These are phyloP conservation scores for Hypocryptadius cinnamomeus DNA, from an alignment of 2,113 vertebrate species.

Conservation along the genomic window DNA sequence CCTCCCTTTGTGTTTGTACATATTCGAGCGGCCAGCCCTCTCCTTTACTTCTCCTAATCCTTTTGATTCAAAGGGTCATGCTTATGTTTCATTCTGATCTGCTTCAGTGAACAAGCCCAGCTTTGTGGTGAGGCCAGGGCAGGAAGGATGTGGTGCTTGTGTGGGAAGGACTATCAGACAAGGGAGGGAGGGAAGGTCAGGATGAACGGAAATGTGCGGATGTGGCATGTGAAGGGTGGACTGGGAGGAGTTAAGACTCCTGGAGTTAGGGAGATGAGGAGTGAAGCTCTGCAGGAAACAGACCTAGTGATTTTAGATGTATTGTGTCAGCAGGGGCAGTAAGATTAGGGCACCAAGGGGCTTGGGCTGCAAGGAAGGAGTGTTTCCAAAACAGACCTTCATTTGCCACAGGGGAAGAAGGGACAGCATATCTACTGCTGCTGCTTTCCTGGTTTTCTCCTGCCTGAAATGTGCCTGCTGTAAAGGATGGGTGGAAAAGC, in stretches of 20 bases:
- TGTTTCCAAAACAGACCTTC: background rate
- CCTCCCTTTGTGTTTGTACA: background rate
- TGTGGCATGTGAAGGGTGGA: background rate
- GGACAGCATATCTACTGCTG: background rate
- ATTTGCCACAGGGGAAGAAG: background rate
- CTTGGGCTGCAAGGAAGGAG: background rate
- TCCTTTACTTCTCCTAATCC: background rate
- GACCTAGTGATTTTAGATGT: background rate
- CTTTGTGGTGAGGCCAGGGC: background rate
- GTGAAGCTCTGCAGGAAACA: background rate
- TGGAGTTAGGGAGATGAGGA: background rate
- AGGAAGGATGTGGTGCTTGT: slow-evolving; percentile 41
- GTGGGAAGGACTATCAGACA: slow-evolving; percentile 17
- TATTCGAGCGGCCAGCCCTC: background rate
- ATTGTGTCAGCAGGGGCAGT: background rate
- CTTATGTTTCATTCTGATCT: background rate
- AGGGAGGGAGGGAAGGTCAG: background rate
- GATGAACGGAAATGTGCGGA: background rate
- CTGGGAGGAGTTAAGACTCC: background rate
- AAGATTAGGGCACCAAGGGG: background rate
- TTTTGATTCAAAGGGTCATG: background rate
- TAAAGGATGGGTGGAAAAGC: background rate
- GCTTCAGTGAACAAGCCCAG: background rate
- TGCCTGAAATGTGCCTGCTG: background rate
- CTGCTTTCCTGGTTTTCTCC: background rate